phyloP scores from a whole-genome alignment of 2,888 invertebrate species.

The Drosophila mercatorum region DNA sequence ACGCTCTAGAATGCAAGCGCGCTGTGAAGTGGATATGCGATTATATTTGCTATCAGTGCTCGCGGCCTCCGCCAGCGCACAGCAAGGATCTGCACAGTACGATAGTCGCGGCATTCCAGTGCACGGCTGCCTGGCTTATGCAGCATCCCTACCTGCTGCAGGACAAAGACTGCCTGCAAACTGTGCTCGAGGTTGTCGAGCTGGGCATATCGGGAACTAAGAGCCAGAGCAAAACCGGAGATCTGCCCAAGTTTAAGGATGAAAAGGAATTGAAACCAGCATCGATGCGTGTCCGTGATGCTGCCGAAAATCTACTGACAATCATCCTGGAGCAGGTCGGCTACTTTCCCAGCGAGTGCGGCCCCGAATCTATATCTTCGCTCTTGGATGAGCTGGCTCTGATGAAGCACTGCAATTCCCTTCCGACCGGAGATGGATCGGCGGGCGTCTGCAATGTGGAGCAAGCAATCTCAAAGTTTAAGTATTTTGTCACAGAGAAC shows the following conservation, averaged over 20 bases:
- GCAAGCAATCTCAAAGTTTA: conserved; percentile 89
- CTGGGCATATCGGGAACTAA: conserved; percentile 98
- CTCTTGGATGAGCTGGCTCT: conserved; percentile 94
- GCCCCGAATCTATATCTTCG: conserved; percentile 93
- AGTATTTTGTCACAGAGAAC: conserved; percentile 96
- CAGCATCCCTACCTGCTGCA: conserved; percentile 95
- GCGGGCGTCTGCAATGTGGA: conserved; percentile 81
- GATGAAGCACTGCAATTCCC: conserved; percentile 90
- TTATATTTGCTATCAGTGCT: conserved; percentile 98
- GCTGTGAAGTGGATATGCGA: conserved; percentile 99
- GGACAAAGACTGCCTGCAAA: conserved; percentile 96
- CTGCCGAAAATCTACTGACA: conserved; percentile 96
- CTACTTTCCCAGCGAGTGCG: conserved; percentile 93
- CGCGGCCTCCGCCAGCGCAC: conserved; percentile 96
- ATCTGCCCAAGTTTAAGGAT: conserved; percentile 95
- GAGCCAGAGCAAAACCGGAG: conserved; percentile 93
- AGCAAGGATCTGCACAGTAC: conserved; percentile 97
- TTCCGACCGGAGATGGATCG: conserved; percentile 81
- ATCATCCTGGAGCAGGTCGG: conserved; percentile 96
- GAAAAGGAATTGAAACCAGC: conserved; percentile 98
- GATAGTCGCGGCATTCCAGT: conserved; percentile 95
- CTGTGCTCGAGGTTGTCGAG: conserved; percentile 98
- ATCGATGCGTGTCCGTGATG: conserved; percentile 98
- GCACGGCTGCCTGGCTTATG: conserved; percentile 96
- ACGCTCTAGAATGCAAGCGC: conserved; percentile 94